A percentile compares a stretch with the other conserved stretches of the same genome.
phyloP scores from a whole-genome alignment of 2,113 vertebrate genomes.

The Petrocephalus microphthalmus region DNA sequence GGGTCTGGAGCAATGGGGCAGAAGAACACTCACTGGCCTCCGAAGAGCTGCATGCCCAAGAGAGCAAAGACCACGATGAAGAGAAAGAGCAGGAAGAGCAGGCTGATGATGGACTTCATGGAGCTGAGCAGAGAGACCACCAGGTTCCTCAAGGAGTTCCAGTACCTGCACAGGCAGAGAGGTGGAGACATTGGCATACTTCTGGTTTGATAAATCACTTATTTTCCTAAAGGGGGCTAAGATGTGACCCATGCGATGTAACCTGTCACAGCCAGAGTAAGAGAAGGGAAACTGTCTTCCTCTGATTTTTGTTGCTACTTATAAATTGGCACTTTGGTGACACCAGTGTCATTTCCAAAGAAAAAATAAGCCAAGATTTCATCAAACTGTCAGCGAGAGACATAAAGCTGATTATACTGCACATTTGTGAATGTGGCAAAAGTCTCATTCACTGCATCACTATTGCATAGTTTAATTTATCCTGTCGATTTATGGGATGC shows the following conservation, averaged over 20 bases:
- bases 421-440: background rate
- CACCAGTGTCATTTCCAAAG: background rate
- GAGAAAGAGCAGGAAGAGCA: conserved; percentile 95
- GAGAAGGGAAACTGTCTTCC: background rate
- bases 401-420: background rate
- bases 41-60: conserved; percentile 97
- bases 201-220: background rate
- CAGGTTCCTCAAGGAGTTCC: conserved; percentile 91
- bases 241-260: background rate
- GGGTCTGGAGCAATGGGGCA: no score
- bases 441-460: background rate
- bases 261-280: background rate
- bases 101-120: conserved; percentile 98
- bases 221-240: background rate
- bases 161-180: conserved; percentile 67
- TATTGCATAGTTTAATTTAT: background rate
- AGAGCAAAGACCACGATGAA: conserved; percentile 97
- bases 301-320: background rate
- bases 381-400: background rate
- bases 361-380: background rate
- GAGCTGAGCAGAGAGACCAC: conserved; percentile 95
- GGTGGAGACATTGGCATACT: background rate
- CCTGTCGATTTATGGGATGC: background rate
- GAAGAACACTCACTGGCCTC: conserved; percentile 81
- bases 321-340: background rate